A percentile compares a stretch with the other conserved stretches of the same genome.
These are phyloP conservation scores for Podargus strigoides DNA, from an alignment of 2,797 vertebrate species.

Conservation along the genomic window DNA sequence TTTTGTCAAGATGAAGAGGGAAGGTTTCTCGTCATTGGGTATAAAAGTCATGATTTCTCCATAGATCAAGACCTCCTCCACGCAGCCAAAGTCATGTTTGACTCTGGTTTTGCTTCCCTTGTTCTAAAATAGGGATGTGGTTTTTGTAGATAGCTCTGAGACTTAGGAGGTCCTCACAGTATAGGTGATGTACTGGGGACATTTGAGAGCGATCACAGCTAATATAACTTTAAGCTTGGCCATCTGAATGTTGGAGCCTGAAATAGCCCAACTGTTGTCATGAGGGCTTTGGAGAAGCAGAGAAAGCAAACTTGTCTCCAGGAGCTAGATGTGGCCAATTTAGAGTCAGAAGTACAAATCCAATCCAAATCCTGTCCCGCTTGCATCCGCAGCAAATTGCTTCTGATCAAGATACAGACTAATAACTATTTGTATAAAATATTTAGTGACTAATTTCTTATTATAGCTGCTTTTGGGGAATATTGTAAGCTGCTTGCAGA, in stretches of 20 bases:
- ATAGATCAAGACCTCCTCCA: neutral
- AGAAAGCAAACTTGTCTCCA: neutral
- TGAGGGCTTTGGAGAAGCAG: neutral
- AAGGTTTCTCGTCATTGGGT: neutral
- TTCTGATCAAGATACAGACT: neutral
- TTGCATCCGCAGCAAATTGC: neutral
- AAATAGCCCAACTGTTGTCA: neutral
- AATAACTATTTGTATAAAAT: constrained; percentile 45
- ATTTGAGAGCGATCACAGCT: neutral
- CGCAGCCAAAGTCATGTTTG: neutral
- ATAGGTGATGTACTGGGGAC: neutral
- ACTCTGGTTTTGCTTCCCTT: neutral
- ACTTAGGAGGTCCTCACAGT: accelerated
- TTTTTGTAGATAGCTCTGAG: neutral
- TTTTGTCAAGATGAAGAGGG: neutral
- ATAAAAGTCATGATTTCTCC: neutral
- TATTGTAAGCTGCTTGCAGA: neutral
- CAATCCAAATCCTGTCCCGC: neutral
- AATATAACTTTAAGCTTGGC: neutral
- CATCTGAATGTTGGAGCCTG: neutral
- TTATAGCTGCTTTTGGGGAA: constrained; percentile 28
- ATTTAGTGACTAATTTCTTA: constrained; percentile 41
- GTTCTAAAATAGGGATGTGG: neutral
- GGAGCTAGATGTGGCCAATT: neutral
- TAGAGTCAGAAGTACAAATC: neutral